Evolutionary conservation across 2,113 vertebrate genomes (phyloP).

Genomic region (Orcinus orca): DNA sequence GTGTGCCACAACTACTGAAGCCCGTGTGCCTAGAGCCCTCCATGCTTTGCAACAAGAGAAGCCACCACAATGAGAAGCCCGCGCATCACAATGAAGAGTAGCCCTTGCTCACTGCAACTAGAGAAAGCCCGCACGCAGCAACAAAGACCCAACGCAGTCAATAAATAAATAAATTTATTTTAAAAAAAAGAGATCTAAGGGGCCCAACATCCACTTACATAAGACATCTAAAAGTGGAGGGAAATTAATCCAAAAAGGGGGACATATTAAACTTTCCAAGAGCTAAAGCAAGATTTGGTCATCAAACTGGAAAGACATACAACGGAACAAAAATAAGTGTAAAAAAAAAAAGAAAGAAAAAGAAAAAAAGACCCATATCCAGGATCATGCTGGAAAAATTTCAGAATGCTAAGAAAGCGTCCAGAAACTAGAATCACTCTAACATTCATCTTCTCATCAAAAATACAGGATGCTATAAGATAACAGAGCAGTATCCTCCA

Average conservation of each 20-base stretch:
- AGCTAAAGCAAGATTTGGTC: not conserved
- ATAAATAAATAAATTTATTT: too few species aligned
- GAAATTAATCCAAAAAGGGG: not conserved
- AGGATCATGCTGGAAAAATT: not conserved
- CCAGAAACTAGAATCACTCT: not conserved
- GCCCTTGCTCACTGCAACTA: too few species aligned
- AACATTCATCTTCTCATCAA: not conserved
- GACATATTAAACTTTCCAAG: not conserved
- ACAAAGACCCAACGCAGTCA: too few species aligned
- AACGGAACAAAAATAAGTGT: not conserved
- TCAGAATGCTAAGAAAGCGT: not conserved
- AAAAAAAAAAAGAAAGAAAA: not conserved
- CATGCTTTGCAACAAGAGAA: too few species aligned
- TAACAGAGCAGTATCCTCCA: not conserved
- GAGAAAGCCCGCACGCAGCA: too few species aligned
- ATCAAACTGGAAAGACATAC: not conserved
- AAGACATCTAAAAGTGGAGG: not conserved
- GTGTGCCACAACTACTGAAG: too few species aligned
- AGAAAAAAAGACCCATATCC: not conserved
- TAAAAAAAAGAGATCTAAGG: not conserved
- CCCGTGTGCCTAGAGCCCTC: too few species aligned
- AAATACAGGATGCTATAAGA: not conserved
- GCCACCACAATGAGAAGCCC: too few species aligned
- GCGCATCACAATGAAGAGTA: too few species aligned
- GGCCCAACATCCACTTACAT: not conserved